These are phyloP conservation scores for Opisthocomus hoazin DNA, from an alignment of 2,113 vertebrate genomes.

Conservation along the genomic window DNA sequence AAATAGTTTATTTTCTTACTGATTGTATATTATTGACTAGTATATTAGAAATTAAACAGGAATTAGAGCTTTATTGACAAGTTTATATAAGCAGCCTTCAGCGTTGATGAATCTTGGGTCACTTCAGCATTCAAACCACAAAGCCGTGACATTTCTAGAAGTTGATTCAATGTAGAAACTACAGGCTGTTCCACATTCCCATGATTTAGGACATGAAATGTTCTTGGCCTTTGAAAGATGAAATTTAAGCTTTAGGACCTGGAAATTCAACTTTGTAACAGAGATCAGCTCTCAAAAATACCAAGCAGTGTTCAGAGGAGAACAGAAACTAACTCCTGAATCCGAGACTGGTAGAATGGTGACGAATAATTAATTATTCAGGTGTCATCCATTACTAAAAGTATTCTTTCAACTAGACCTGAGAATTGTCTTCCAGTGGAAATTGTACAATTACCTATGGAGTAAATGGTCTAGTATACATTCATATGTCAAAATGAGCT, in stretches of 20 bases:
- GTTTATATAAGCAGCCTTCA: neutral
- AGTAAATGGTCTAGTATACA: conserved; percentile 42
- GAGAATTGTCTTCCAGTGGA: conserved; percentile 35
- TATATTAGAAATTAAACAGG: neutral
- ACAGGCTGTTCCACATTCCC: neutral
- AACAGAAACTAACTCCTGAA: neutral
- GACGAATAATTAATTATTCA: conserved; percentile 52
- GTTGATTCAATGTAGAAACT: neutral
- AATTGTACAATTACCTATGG: conserved; percentile 47
- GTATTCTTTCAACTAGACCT: neutral
- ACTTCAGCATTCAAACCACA: neutral
- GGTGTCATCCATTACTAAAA: conserved; percentile 33
- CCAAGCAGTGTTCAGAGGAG: neutral
- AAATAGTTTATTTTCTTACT: neutral
- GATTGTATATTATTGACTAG: neutral
- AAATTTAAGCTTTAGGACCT: neutral
- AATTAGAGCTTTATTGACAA: neutral
- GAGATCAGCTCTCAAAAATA: neutral
- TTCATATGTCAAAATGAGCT: conserved; percentile 39
- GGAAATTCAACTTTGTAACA: neutral
- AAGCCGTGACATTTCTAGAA: neutral
- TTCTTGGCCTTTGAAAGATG: neutral
- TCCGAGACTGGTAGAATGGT: neutral
- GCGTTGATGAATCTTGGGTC: neutral
- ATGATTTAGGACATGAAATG: neutral